phyloP scores from a whole-genome alignment of 2,888 invertebrate species.

The Epinotia nisella region DNA sequence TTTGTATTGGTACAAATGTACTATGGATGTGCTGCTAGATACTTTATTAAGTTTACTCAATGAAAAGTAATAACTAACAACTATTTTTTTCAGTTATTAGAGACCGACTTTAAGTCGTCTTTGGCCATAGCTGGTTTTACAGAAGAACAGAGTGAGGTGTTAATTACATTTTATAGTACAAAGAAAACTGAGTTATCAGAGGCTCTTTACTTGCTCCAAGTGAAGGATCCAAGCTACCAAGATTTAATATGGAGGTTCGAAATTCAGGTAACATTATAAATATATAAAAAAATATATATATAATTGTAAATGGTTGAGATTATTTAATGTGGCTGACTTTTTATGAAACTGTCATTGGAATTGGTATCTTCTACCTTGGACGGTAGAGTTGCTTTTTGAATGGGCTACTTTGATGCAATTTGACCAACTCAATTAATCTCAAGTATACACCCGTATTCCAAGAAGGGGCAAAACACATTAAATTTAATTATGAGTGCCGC shows the following conservation, averaged over 20 bases:
- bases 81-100: conserved; percentile 64
- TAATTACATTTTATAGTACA: conserved; percentile 85
- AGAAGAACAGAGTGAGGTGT: conserved; percentile 83
- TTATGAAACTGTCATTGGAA: no score
- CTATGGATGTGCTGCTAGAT: no score
- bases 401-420: no score
- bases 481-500: no score
- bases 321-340: no score
- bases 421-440: no score
- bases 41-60: background rate
- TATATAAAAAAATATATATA: no score
- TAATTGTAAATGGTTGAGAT: background rate
- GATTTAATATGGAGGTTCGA: conserved; percentile 79
- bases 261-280: conserved; percentile 64
- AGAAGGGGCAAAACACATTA: no score
- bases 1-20: no score
- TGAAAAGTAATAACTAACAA: background rate
- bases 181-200: conserved; percentile 83
- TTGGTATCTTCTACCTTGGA: no score
- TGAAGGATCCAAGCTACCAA: conserved; percentile 71
- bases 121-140: conserved; percentile 84
- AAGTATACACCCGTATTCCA: background rate
- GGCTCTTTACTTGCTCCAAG: conserved; percentile 76
- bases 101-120: conserved; percentile 75
- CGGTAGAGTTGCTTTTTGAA: no score